Evolutionary conservation across 1,140 invertebrate species (phyloP).

Genomic region (Aphelenchoides avenae): DNA sequence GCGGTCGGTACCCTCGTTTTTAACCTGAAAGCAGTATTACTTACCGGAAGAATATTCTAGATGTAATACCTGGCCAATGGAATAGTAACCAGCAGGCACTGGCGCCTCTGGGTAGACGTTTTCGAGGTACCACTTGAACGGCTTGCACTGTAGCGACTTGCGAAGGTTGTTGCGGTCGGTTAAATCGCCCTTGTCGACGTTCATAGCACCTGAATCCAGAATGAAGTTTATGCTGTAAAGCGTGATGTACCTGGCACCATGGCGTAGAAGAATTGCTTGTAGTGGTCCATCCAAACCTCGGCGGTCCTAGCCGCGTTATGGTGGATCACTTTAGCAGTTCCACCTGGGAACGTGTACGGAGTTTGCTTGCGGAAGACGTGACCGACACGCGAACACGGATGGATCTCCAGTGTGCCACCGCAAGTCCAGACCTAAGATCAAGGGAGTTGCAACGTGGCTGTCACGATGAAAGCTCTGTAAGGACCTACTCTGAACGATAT

Average conservation of each 20-base stretch:
- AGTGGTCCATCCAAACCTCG: constrained; percentile 81
- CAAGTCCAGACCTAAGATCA: constrained; percentile 76
- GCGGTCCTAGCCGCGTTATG: constrained; percentile 46
- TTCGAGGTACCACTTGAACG: constrained; percentile 94
- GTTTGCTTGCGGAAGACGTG: constrained; percentile 85
- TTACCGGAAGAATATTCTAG: too few relatives aligned
- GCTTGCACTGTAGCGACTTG: constrained; percentile 77
- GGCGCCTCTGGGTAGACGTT: constrained; percentile 91
- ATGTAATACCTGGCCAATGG: constrained; percentile 56
- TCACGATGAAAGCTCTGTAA: background rate
- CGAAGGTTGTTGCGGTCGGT: constrained; percentile 73
- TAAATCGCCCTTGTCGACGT: constrained; percentile 70
- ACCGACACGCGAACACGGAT: constrained; percentile 83
- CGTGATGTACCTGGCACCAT: constrained; percentile 88
- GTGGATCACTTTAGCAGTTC: constrained; percentile 67
- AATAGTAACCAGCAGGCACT: constrained; percentile 33
- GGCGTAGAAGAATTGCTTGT: constrained; percentile 92
- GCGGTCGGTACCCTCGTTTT: constrained; percentile 13
- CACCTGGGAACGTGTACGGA: constrained; percentile 86
- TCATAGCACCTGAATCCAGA: too few relatives aligned
- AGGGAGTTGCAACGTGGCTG: background rate
- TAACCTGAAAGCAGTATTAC: constrained; percentile 46
- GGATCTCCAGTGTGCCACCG: constrained; percentile 85
- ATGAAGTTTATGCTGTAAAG: too few relatives aligned
- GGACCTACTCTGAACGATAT: constrained; percentile 62